Evolutionary conservation across 2,797 vertebrate species (phyloP), one percentile per base, ranked within the genome.

Genomic region (Etheostoma nigrum): DNA sequence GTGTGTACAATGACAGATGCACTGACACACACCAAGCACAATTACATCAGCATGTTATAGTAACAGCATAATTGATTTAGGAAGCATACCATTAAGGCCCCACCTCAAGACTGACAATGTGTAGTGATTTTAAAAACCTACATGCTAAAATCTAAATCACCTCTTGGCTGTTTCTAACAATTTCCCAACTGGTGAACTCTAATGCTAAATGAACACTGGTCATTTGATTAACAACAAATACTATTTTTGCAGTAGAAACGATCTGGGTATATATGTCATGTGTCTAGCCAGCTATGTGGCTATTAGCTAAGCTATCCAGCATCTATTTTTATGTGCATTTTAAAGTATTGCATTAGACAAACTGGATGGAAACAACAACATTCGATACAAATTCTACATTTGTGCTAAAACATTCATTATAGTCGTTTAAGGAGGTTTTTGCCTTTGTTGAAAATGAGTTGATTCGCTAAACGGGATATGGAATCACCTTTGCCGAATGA

Each of bases 1-100:
- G 79, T 81, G 66, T 82, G 79, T 76, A 79, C 81, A 76, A 78
- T 72, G 63, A 78, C 47, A 83, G 57, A 84, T 57, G 62, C 81
- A 78, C 70, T 40, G 55, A 74, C 74, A 84, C 81, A 86, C 64
- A 77, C 71, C 58, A 73, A 48, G 51, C 58, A 78, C 40, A 79
- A 60, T 71, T 45, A 19, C 61, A 68, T 23, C 8, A 30, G 27
- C 57, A 58, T 78, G 54, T 67, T 44, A 15, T 44, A 33, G 51
- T 59, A 68, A 12, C 40, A 68, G 66, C 27, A 45, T 48, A n/a
- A 12, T n/a, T 65, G 55, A 65, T 52, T 65, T 51, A 15, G 47
- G 42, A 53, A 66, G 42, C 4, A 1, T 30, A 30, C 53, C 3
- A 49, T 27, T 36, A 40, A 48, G n/a, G 49, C 25, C 30, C 8